These are phyloP conservation scores for Psephotus haematonotus DNA, from an alignment of 2,113 vertebrate genomes.

Conservation along the genomic window DNA sequence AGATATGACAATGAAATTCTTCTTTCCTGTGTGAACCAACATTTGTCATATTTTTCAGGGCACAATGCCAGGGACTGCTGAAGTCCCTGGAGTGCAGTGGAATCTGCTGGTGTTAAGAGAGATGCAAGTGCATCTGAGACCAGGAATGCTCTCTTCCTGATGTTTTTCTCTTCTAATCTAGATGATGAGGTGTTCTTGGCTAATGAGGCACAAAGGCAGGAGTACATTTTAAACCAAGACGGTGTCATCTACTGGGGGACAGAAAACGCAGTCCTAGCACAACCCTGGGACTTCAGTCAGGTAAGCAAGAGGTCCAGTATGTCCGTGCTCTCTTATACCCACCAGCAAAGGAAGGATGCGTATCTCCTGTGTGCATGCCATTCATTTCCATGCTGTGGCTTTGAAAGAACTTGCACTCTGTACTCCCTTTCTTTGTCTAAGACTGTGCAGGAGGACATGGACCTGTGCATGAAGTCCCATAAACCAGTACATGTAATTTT, in stretches of 20 bases:
- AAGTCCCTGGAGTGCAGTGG: neutral
- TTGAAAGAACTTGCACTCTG: neutral
- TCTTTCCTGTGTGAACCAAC: neutral
- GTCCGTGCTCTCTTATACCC: neutral
- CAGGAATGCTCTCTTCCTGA: neutral
- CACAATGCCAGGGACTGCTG: neutral
- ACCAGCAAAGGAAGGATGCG: neutral
- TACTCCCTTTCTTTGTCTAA: neutral
- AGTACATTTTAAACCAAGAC: constrained; percentile 85
- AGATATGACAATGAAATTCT: neutral
- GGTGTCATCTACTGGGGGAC: constrained; percentile 82
- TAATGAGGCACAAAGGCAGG: constrained; percentile 71
- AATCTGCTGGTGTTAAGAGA: neutral
- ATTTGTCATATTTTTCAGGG: neutral
- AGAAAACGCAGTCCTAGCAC: constrained; percentile 41
- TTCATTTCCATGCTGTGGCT: neutral
- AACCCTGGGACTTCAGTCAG: constrained; percentile 85
- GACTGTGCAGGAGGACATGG: neutral
- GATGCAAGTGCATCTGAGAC: neutral
- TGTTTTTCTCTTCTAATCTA: constrained; percentile 21
- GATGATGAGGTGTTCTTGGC: constrained; percentile 82
- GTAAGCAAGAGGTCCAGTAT: constrained; percentile 35
- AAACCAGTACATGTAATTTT: neutral
- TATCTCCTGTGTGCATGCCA: neutral
- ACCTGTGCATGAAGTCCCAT: neutral